A percentile compares a stretch with the other conserved stretches of the same genome.
phyloP scores from a whole-genome alignment of 2,113 vertebrate species.

The Nothobranchius kuhntae region DNA sequence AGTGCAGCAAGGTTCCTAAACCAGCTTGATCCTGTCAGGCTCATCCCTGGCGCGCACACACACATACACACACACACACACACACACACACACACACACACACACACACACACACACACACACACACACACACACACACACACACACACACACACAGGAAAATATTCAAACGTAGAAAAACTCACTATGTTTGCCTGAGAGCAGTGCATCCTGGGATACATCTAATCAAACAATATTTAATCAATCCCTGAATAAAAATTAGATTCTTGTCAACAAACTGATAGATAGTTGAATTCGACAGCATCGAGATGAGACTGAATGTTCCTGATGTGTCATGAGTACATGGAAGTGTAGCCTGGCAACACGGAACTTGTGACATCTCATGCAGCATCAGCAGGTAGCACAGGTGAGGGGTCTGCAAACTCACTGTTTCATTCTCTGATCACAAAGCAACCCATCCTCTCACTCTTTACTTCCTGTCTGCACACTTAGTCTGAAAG shows the following conservation, averaged over 20 bases:
- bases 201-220: constrained; percentile 33
- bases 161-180: constrained; percentile 49
- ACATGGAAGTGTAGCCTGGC: background rate
- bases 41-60: background rate
- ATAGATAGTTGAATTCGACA: background rate
- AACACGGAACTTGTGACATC: background rate
- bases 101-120: background rate
- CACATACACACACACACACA: background rate
- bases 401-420: background rate
- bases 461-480: too few relatives aligned
- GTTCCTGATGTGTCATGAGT: background rate
- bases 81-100: background rate
- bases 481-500: too few relatives aligned
- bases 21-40: constrained; percentile 38
- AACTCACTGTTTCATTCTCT: too few relatives aligned
- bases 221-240: constrained; percentile 2
- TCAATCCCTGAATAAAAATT: background rate
- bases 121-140: background rate
- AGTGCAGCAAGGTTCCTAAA: constrained; percentile 47
- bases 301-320: background rate
- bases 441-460: too few relatives aligned
- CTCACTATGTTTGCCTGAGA: constrained; percentile 29
- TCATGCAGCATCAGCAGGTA: background rate
- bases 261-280: background rate
- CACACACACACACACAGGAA: too few relatives aligned